Evolutionary conservation across 1,140 invertebrate genomes (phyloP).

Genomic region (Drosophila trapezifrons): DNA sequence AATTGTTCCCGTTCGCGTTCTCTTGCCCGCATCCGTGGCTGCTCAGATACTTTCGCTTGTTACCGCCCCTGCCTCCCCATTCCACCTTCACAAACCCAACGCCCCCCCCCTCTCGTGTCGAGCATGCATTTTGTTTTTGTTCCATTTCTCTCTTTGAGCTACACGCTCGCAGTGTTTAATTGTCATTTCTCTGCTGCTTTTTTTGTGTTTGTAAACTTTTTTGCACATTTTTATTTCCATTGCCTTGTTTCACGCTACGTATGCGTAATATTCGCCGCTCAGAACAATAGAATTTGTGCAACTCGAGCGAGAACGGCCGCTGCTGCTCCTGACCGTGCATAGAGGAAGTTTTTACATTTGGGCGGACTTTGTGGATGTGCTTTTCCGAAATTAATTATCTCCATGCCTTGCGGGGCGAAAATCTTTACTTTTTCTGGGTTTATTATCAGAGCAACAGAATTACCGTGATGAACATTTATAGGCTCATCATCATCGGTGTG

Average conservation of each 20-base stretch:
- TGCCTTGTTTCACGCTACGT: constrained; percentile 49
- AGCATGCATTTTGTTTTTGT: constrained; percentile 47
- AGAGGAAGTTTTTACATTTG: constrained; percentile 31
- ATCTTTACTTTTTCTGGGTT: not conserved
- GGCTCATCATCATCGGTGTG: constrained; percentile 44
- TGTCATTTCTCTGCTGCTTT: constrained; percentile 55
- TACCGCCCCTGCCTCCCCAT: not conserved
- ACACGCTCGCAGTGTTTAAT: constrained; percentile 63
- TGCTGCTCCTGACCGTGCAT: constrained; percentile 37
- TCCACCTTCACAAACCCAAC: no score
- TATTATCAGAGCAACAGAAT: constrained; percentile 34
- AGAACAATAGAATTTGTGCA: constrained; percentile 65
- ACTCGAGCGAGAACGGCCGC: not conserved
- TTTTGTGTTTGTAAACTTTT: constrained; percentile 37
- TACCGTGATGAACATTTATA: constrained; percentile 34
- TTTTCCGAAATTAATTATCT: constrained; percentile 30
- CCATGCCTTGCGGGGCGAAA: not conserved
- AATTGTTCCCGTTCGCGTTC: constrained; percentile 16
- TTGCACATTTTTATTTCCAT: constrained; percentile 52
- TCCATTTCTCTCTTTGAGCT: constrained; percentile 52
- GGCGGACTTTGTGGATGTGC: constrained; percentile 27
- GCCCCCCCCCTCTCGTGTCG: not conserved
- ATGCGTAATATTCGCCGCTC: constrained; percentile 52
- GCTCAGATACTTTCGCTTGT: constrained; percentile 18
- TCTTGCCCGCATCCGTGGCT: not conserved